Percentiles rank a stretch among this genome's conserved stretches.
Evolutionary conservation across 92 coral and sea anemone genomes (phyloP).

Genomic region (Zoanthus solanderi): DNA sequence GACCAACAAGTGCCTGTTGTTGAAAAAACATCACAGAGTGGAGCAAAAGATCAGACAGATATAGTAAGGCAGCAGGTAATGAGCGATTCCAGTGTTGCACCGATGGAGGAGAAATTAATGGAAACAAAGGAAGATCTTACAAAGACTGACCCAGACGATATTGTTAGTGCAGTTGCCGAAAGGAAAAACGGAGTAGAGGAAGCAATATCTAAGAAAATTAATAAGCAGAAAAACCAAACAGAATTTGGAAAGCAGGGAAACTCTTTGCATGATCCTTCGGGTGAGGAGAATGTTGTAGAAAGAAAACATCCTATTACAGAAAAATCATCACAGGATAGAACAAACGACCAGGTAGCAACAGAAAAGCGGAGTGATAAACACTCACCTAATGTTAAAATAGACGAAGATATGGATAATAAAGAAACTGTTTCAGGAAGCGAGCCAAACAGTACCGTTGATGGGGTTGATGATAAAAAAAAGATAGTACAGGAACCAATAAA

Average conservation of each 20-base stretch:
- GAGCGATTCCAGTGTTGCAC: not conserved
- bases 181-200: not conserved
- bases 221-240: not conserved
- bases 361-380: not conserved
- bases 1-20: not conserved
- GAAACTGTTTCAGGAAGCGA: not conserved
- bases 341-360: not conserved
- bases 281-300: too few species aligned
- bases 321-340: not conserved
- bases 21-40: not conserved
- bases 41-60: not conserved
- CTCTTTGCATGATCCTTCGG: not conserved
- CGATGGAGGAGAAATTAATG: slow-evolving; percentile 12
- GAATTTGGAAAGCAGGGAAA: not conserved
- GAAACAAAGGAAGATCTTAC: not conserved
- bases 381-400: not conserved
- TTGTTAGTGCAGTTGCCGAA: not conserved
- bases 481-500: not conserved
- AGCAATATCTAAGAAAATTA: not conserved
- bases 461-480: not conserved
- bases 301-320: not conserved
- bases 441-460: not conserved
- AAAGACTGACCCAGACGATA: not conserved
- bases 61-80: not conserved
- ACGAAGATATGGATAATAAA: not conserved